A percentile compares a stretch with the other conserved stretches of the same genome.
Conservation (phyloP, 1,140 invertebrate genomes). For the Nilaparvata lugens region DNA sequence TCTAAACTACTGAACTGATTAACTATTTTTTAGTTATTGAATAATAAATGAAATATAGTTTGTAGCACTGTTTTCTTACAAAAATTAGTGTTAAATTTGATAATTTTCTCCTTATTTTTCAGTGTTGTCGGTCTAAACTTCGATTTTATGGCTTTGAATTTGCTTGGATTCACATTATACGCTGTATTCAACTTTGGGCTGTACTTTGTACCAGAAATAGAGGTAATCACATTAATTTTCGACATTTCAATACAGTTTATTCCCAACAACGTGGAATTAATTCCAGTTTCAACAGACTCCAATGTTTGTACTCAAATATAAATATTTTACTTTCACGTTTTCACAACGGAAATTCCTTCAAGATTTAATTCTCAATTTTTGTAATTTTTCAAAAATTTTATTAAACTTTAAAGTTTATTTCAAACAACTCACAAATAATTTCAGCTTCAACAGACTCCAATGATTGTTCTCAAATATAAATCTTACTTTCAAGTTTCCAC, state of each 20-base stretch:
- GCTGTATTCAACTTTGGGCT: slow-evolving; percentile 88
- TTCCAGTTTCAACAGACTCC: too few relatives aligned
- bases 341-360: neutral
- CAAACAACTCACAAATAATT: too few relatives aligned
- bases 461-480: neutral
- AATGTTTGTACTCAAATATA: neutral
- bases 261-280: too few relatives aligned
- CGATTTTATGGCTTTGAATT: slow-evolving; percentile 86
- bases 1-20: too few relatives aligned
- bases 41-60: too few relatives aligned
- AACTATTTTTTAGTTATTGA: too few relatives aligned
- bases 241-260: neutral
- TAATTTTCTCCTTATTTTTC: slow-evolving; percentile 35
- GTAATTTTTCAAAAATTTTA: neutral
- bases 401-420: neutral
- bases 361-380: neutral
- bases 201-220: slow-evolving; percentile 68
- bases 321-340: neutral
- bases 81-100: slow-evolving; percentile 5
- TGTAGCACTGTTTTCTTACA: too few relatives aligned
- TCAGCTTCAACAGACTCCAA: too few relatives aligned
- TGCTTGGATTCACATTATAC: slow-evolving; percentile 90
- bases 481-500: neutral
- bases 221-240: slow-evolving; percentile 45
- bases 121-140: slow-evolving; percentile 96